phyloP scores from a whole-genome alignment of 2,113 vertebrate genomes.

The Stercorarius parasiticus region DNA sequence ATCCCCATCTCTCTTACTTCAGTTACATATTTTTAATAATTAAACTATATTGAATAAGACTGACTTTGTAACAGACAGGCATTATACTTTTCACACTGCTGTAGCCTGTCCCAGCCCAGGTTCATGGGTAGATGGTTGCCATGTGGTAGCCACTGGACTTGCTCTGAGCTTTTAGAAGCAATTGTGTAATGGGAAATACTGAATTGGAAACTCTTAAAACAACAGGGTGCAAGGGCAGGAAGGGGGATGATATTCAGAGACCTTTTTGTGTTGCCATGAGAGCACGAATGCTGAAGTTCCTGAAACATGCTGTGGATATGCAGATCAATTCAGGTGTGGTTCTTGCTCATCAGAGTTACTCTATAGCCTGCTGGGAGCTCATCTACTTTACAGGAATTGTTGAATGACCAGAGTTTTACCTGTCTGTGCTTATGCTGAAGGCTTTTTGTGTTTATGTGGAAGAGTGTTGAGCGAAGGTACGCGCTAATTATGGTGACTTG shows the following conservation, averaged over 20 bases:
- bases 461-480: not conserved
- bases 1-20: not conserved
- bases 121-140: not conserved
- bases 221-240: not conserved
- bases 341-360: not conserved
- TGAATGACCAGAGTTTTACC: not conserved
- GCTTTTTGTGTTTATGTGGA: not conserved
- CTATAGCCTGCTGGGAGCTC: not conserved
- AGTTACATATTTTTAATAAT: not conserved
- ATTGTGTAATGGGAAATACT: not conserved
- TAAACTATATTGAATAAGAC: not conserved
- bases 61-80: not conserved
- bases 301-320: not conserved
- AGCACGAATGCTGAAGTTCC: not conserved
- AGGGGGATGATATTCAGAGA: not conserved
- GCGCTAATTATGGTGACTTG: rapidly evolving
- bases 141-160: not conserved
- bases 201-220: not conserved
- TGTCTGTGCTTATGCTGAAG: not conserved
- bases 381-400: not conserved
- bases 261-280: not conserved
- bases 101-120: not conserved
- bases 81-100: not conserved
- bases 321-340: not conserved
- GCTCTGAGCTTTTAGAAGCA: not conserved